phyloP scores from a whole-genome alignment of 2,797 vertebrate species.

The Crenuchus spilurus region DNA sequence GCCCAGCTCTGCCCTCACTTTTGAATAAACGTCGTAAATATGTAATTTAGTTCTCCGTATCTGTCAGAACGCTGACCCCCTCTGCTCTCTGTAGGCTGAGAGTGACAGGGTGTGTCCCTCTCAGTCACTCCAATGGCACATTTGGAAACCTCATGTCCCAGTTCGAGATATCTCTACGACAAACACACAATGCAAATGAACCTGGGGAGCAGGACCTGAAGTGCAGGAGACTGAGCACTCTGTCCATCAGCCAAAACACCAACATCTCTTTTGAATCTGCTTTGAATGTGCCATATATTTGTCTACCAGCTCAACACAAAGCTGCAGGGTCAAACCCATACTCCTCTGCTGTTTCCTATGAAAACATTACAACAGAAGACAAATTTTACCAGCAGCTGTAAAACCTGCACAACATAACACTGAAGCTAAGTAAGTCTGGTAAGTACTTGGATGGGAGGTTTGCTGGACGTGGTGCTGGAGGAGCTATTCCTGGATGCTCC shows the following conservation, averaged over 20 bases:
- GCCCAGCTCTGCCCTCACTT: conserved; percentile 63
- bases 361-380: too few relatives aligned
- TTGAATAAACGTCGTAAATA: conserved; percentile 75
- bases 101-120: conserved; percentile 70
- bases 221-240: conserved; percentile 23
- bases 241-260: conserved; percentile 38
- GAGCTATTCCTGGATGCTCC: too few relatives aligned
- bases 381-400: too few relatives aligned
- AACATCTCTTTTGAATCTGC: neutral
- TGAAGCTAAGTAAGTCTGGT: too few relatives aligned
- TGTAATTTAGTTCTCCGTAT: conserved; percentile 65
- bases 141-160: conserved; percentile 56
- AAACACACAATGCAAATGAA: conserved; percentile 65
- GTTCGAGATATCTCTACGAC: conserved; percentile 31
- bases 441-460: too few relatives aligned
- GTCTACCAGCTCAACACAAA: neutral
- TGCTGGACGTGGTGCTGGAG: too few relatives aligned
- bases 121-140: conserved; percentile 60
- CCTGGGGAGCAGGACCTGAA: conserved; percentile 15
- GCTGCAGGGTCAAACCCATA: too few relatives aligned
- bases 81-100: conserved; percentile 64
- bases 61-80: conserved; percentile 72
- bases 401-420: too few relatives aligned
- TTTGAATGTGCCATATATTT: conserved; percentile 12
- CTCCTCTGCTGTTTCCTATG: too few relatives aligned